Evolutionary conservation across 2,113 vertebrate genomes (phyloP).

Genomic region (Mormyrus iriodes): DNA sequence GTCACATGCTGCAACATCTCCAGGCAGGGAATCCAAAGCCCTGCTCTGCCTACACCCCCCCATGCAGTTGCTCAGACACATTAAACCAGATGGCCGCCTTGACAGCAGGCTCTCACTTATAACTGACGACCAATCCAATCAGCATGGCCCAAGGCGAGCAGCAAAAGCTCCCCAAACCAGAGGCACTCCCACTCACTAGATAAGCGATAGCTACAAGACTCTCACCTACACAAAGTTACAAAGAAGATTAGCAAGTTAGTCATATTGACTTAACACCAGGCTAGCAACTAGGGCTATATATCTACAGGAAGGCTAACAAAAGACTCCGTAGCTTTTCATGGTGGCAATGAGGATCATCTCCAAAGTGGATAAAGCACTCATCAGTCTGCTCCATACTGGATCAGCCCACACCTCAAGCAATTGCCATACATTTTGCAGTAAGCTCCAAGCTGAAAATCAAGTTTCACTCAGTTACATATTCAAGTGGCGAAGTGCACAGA

Average conservation of each 20-base stretch:
- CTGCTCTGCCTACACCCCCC: conserved; percentile 1
- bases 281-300: background rate
- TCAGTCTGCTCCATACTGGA: background rate
- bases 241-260: background rate
- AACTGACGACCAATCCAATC: conserved; percentile 28
- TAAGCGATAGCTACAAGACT: background rate
- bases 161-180: background rate
- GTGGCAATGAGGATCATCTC: background rate
- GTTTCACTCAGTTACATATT: background rate
- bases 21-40: conserved; percentile 14
- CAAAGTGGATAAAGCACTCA: background rate
- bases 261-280: background rate
- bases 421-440: background rate
- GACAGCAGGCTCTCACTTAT: conserved; percentile 30
- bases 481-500: background rate
- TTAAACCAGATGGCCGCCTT: conserved; percentile 36
- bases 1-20: background rate
- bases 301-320: background rate
- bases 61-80: conserved; percentile 27
- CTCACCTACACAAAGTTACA: background rate
- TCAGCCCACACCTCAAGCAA: background rate
- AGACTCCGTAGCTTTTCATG: background rate
- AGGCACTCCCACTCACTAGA: background rate
- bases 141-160: conserved; percentile 5
- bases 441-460: background rate